These are phyloP conservation scores for Xenopus petersii DNA, from an alignment of 2,797 vertebrate genomes.

Conservation along the genomic window DNA sequence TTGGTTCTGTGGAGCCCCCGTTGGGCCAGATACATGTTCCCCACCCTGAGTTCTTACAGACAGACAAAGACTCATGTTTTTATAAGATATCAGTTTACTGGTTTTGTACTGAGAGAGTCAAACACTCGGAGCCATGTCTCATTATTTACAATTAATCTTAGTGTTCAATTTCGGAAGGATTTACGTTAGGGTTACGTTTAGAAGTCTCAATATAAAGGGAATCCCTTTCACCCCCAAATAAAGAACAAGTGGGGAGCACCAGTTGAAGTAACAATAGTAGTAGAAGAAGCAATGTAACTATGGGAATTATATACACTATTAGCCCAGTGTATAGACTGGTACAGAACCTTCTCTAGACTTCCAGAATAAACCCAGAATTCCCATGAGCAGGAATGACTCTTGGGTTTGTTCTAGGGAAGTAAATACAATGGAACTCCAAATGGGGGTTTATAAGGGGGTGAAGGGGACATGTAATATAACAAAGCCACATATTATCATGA, in stretches of 20 bases:
- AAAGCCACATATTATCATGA: neutral
- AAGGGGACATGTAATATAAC: neutral
- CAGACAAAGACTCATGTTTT: too few relatives aligned
- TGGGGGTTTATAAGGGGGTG: neutral
- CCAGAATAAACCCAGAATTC: neutral
- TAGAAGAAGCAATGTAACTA: neutral
- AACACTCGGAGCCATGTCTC: neutral
- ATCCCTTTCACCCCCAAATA: slow-evolving; percentile 10
- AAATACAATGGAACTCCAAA: neutral
- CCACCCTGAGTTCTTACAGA: too few relatives aligned
- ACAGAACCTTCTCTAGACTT: too few relatives aligned
- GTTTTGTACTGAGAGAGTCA: slow-evolving; percentile 41
- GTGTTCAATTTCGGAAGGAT: slow-evolving; percentile 52
- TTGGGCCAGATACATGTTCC: too few relatives aligned
- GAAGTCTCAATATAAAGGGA: neutral
- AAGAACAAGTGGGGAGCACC: neutral
- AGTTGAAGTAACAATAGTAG: neutral
- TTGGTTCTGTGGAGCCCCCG: too few relatives aligned
- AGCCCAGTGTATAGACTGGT: too few relatives aligned
- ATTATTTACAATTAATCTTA: slow-evolving; percentile 51
- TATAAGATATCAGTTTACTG: slow-evolving; percentile 31
- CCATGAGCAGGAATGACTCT: neutral
- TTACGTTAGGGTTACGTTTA: neutral
- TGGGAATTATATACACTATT: neutral
- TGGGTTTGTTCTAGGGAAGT: neutral